Evolutionary conservation across 2,797 vertebrate species (phyloP), one percentile per base, ranked within the genome.

Genomic region (Sparus aurata): DNA sequence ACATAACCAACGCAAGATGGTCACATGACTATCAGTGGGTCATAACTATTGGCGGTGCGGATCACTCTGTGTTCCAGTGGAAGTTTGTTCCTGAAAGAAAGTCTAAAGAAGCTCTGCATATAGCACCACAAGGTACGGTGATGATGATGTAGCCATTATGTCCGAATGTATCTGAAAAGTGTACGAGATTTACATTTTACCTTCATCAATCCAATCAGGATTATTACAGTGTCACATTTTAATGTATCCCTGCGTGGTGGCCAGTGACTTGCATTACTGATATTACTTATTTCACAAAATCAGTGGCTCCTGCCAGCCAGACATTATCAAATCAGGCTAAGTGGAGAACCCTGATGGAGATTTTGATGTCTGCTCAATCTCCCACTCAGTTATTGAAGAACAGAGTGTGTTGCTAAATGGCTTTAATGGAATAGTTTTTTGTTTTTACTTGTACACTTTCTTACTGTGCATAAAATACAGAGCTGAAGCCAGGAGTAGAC

Each of bases 21-120:
- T 99, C 98, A 13, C 97, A 99, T 75, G 98, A 99, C 93, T 97
- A 97, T 93, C 98, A 99, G 91, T 99, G 98, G 98, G 97, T 99
- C 79, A 96, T 99, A 91, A 98, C 97, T 69, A 98, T 99, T 61
- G 98, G 98, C 77, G 98, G 98, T 87, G 98, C 98, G 13, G 98
- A 99, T 92, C 98, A 99, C 89, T 98, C 98, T 45, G 97, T 99
- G 88, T 99, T 99, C 90, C 98, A 99, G 92, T 99, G 98, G 98
- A 99, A 97, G 89, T 99, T 98, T 94, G 94, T 99, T 84, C 96
- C 98, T 5, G 98, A 99, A 88, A 95, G 98, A 79, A 99, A 99
- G 83, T 82, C 97, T 63, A 99, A 99, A 94, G 98, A 99, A 84
- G 93, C 96, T 65, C 94, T 98, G 85, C 97, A 99, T 87, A 96